phyloP scores from a whole-genome alignment of 2,797 vertebrate genomes.

The Bucorvus abyssinicus region DNA sequence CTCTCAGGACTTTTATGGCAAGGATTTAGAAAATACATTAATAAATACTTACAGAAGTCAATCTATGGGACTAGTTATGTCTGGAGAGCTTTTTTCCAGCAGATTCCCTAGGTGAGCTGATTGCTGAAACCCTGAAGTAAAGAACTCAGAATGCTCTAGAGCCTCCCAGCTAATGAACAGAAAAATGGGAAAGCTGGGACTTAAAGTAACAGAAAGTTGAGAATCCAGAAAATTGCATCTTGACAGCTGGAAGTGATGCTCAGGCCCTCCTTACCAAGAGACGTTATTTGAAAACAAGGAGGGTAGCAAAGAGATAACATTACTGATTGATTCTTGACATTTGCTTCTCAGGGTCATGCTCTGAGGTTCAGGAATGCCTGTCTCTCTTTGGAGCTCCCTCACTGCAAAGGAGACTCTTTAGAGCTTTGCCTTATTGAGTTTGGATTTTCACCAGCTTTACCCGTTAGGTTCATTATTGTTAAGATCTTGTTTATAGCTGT shows the following conservation, averaged over 20 bases:
- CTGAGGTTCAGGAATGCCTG: not conserved
- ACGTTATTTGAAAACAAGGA: not conserved
- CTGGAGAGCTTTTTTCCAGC: conserved; percentile 19
- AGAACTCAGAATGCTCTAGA: not conserved
- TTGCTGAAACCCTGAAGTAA: not conserved
- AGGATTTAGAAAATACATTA: conserved; percentile 16
- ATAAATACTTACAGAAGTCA: not conserved
- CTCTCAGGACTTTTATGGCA: not conserved
- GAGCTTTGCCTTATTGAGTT: not conserved
- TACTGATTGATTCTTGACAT: not conserved
- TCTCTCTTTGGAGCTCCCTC: not conserved
- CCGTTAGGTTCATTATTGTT: not conserved
- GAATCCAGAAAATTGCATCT: not conserved
- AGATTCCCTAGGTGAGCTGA: not conserved
- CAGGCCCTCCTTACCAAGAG: not conserved
- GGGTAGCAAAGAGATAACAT: not conserved
- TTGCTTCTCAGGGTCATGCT: not conserved
- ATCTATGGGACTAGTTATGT: not conserved
- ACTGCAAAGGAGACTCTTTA: not conserved
- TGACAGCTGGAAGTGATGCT: not conserved
- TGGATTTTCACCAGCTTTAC: not conserved
- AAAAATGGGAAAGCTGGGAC: not conserved
- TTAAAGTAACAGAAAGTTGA: not conserved
- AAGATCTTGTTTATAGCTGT: not conserved
- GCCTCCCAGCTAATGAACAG: not conserved